Conservation (phyloP, 2,797 vertebrate species). For the Sebastes elongatus region DNA sequence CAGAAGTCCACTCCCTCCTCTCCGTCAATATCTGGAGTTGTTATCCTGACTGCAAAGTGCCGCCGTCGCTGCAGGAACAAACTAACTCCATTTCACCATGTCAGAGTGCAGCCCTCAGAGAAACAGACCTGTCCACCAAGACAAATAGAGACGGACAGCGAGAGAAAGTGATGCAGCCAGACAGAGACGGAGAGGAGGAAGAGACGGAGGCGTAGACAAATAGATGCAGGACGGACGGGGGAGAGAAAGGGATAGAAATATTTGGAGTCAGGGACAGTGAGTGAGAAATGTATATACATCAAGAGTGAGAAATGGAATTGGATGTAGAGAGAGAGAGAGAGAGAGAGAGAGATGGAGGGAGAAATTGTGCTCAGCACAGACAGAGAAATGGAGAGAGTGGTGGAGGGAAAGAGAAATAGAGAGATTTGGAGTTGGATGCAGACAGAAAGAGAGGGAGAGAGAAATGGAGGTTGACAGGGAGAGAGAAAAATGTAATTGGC, state of each 20-base stretch:
- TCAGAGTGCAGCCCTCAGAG: conserved; percentile 72
- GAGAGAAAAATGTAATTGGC: conserved; percentile 61
- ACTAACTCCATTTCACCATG: conserved; percentile 70
- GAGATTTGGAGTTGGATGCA: conserved; percentile 46
- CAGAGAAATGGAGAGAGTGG: conserved; percentile 8
- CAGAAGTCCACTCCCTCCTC: conserved; percentile 43
- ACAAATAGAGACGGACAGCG: conserved; percentile 78
- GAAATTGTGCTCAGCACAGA: conserved; percentile 14
- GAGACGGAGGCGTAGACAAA: conserved; percentile 36
- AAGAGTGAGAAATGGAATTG: conserved; percentile 48
- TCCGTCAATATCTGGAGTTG: conserved; percentile 60
- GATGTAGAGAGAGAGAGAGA: conserved; percentile 17
- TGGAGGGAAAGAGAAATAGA: conserved; percentile 25
- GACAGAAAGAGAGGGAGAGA: conserved; percentile 40
- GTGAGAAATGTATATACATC: conserved; percentile 48
- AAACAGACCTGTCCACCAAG: conserved; percentile 71
- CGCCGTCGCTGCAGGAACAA: conserved; percentile 61
- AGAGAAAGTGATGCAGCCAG: conserved; percentile 61
- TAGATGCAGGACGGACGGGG: background rate
- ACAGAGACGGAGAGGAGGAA: conserved; percentile 18
- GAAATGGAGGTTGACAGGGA: conserved; percentile 58
- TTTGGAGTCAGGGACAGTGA: conserved; percentile 44
- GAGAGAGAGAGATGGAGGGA: conserved; percentile 45
- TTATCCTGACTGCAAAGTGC: conserved; percentile 70
- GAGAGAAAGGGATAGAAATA: conserved; percentile 35